These are phyloP conservation scores for Rhincodon typus DNA, from an alignment of 2,797 vertebrate genomes.

Conservation along the genomic window DNA sequence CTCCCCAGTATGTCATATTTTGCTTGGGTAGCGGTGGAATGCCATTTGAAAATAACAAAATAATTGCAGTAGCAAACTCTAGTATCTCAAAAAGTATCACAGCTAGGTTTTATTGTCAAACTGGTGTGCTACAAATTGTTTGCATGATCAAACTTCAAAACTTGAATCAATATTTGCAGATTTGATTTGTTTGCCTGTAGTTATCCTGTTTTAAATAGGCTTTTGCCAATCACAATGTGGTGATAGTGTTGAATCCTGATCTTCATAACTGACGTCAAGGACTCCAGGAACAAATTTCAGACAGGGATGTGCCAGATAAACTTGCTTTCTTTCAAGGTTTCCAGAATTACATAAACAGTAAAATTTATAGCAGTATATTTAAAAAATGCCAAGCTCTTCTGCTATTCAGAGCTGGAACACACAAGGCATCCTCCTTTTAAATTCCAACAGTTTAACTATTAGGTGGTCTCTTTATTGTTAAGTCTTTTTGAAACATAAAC, in stretches of 20 bases:
- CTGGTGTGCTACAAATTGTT: not conserved
- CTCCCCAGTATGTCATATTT: not conserved
- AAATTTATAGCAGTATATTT: not conserved
- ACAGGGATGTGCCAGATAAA: not conserved
- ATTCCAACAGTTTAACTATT: not conserved
- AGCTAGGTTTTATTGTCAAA: not conserved
- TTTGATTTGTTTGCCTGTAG: not conserved
- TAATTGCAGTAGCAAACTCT: not conserved
- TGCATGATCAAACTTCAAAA: not conserved
- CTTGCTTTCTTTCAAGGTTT: not conserved
- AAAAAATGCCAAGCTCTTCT: not conserved
- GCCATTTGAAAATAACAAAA: not conserved
- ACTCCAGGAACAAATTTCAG: not conserved
- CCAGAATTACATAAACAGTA: not conserved
- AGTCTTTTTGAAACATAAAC: not conserved
- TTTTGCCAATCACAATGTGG: too few species aligned
- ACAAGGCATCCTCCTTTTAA: not conserved
- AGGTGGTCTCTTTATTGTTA: not conserved
- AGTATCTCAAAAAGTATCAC: not conserved
- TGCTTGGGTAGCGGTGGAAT: not conserved
- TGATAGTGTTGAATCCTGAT: too few species aligned
- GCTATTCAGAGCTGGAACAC: not conserved
- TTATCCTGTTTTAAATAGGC: not conserved
- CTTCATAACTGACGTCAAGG: too few species aligned
- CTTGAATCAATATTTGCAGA: not conserved